Conservation (phyloP, 2,888 invertebrate species). For the Monoplex corrugatus region DNA sequence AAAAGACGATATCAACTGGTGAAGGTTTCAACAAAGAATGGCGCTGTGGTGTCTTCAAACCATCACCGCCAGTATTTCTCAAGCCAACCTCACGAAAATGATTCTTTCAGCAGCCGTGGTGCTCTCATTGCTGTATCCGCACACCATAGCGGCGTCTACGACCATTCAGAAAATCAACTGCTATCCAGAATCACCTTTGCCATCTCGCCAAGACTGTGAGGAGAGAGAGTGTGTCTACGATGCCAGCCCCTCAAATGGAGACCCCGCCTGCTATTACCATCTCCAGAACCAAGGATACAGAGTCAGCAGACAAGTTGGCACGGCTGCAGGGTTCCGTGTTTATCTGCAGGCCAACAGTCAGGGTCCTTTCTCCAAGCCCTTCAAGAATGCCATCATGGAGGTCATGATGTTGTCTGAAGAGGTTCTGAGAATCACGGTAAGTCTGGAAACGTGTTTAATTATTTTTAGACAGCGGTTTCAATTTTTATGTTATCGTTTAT, state of each 20-base stretch:
- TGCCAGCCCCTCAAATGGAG: not conserved
- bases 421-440: constrained; percentile 48
- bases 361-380: constrained; percentile 44
- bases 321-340: constrained; percentile 35
- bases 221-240: constrained; percentile 47
- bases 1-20: no score
- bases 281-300: constrained; percentile 27
- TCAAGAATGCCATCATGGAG: constrained; percentile 41
- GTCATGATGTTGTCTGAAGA: constrained; percentile 48
- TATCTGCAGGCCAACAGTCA: constrained; percentile 11
- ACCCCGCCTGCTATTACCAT: constrained; percentile 45
- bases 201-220: constrained; percentile 5
- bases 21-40: no score
- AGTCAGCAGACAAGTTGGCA: not conserved
- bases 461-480: no score
- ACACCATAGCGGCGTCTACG: not conserved
- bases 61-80: no score
- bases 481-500: no score
- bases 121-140: no score
- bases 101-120: no score
- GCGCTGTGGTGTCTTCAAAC: no score
- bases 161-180: constrained; percentile 29
- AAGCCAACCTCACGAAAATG: no score
- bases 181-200: constrained; percentile 2
- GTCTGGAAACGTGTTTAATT: not conserved